Percentiles rank a stretch among this genome's conserved stretches.
Evolutionary conservation across 2,113 vertebrate species (phyloP).

Genomic region (Spermophilus dauricus): DNA sequence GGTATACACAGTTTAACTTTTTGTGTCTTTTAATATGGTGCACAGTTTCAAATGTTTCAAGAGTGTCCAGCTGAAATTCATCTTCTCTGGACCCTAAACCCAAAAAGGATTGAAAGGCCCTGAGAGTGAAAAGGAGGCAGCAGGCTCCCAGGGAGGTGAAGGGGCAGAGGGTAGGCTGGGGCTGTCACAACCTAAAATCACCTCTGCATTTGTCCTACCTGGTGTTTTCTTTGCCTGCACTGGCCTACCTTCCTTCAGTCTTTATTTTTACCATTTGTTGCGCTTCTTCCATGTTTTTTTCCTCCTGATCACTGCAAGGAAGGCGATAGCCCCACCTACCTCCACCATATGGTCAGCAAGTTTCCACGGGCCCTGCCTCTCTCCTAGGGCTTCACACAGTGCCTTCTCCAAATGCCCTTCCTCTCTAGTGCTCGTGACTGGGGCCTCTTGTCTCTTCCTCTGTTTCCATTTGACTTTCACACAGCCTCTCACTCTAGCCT

Average conservation of each 20-base stretch:
- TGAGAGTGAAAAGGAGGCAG: not conserved
- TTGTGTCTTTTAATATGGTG: not conserved
- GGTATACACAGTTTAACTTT: not conserved
- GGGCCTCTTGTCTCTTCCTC: not conserved
- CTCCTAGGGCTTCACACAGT: not conserved
- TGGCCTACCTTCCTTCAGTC: not conserved
- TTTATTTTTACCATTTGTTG: not conserved
- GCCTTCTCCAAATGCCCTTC: not conserved
- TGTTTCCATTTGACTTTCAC: not conserved
- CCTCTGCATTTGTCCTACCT: not conserved
- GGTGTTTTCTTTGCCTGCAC: not conserved
- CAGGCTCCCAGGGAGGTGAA: not conserved
- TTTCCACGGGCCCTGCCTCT: not conserved
- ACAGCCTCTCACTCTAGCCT: not conserved
- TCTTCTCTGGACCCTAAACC: not conserved
- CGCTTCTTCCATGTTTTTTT: not conserved
- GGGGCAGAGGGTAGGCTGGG: not conserved
- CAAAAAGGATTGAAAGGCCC: not conserved
- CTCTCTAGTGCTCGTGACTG: not conserved
- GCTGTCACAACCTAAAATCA: not conserved
- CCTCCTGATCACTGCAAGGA: not conserved
- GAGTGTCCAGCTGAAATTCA: not conserved
- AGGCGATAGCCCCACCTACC: not conserved
- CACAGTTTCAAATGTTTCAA: not conserved
- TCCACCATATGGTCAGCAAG: not conserved